Evolutionary conservation across 2,888 invertebrate genomes (phyloP), one percentile per base, ranked within the genome.

Genomic region (Aleiodes testaceus): DNA sequence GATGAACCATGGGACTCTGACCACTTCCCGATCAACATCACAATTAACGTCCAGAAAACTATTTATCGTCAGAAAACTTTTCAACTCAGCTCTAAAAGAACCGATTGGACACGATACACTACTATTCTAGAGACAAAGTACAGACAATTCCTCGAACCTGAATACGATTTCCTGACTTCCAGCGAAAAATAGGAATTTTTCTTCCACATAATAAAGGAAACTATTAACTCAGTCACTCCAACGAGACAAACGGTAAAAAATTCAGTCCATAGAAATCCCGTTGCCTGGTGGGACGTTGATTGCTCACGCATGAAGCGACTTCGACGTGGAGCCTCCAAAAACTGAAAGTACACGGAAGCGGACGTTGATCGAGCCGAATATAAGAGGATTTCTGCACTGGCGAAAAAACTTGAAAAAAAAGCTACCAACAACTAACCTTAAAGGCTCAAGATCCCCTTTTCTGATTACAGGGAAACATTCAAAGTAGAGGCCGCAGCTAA

Each of bases 1-100:
- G 50, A 66, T 26, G 66, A 66, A 14, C 9, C 66, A 18, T 45
- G 30, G 42, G 66, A 50, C 1, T 66, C 66, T 9, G 66, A 66
- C 36, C 22, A 49, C n/a, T 66, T 26, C 14, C 49, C 66, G 2
- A 18, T 66, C 2, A 1, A 16, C 18, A 22, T 22, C 2, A 22
- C 22, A 2, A 22, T 66, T n/a, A 14, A 22, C 30, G 42, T 30
- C 18, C 16, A 66, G 22, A 47, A 45, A n/a, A 49, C 12, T 1
- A 11, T 22, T 2, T 66, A 66, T 26, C 22, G 45, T 36, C 3
- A 18, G 45, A 45, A 50, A 49, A 66, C 66, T 1, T 66, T 66
- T 22, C 18, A 30, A 20, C 12, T 66, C 6, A 11, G 16, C 12
- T 50, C 66, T 14, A 49, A 45, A 12, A 16, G 50, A 20, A 66